These are phyloP conservation scores for Varanus salvator DNA, from an alignment of 2,113 vertebrate species.

Conservation along the genomic window DNA sequence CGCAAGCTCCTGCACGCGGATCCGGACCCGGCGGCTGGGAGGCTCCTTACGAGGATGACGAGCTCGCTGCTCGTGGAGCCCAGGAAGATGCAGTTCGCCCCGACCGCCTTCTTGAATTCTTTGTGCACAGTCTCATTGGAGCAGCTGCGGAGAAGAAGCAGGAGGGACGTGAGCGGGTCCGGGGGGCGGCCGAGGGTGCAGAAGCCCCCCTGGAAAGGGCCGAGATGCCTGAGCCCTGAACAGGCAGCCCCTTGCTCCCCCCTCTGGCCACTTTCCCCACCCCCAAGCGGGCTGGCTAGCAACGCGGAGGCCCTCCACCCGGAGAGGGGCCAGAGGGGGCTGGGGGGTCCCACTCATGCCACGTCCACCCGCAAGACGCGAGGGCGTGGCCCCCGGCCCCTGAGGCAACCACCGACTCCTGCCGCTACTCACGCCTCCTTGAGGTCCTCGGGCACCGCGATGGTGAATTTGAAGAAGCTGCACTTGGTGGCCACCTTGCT, in stretches of 20 bases:
- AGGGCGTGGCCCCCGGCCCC: too few relatives aligned
- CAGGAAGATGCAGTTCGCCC: slow-evolving; percentile 90
- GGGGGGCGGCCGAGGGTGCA: not conserved
- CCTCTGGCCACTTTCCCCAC: too few relatives aligned
- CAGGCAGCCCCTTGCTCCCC: rapidly evolving
- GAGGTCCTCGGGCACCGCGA: slow-evolving; percentile 89
- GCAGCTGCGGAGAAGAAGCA: slow-evolving; percentile 76
- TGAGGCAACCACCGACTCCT: not conserved
- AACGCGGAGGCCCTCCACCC: too few relatives aligned
- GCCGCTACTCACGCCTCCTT: slow-evolving; percentile 85
- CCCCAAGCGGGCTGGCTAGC: not conserved
- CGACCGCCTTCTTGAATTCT: slow-evolving; percentile 93
- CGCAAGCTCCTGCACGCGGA: not conserved
- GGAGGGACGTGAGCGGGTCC: not conserved
- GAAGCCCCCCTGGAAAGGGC: not conserved
- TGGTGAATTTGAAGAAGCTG: slow-evolving; percentile 88
- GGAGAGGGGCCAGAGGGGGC: too few relatives aligned
- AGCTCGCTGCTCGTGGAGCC: slow-evolving; percentile 84
- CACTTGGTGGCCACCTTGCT: slow-evolving; percentile 85
- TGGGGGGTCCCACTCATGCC: too few relatives aligned
- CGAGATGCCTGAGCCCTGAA: too few relatives aligned
- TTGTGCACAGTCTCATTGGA: slow-evolving; percentile 89
- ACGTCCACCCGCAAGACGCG: too few relatives aligned
- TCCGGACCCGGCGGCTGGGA: not conserved
- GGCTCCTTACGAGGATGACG: slow-evolving; percentile 85